Conservation (phyloP, 92 coral and sea anemone genomes). For the Micromussa lordhowensis region DNA sequence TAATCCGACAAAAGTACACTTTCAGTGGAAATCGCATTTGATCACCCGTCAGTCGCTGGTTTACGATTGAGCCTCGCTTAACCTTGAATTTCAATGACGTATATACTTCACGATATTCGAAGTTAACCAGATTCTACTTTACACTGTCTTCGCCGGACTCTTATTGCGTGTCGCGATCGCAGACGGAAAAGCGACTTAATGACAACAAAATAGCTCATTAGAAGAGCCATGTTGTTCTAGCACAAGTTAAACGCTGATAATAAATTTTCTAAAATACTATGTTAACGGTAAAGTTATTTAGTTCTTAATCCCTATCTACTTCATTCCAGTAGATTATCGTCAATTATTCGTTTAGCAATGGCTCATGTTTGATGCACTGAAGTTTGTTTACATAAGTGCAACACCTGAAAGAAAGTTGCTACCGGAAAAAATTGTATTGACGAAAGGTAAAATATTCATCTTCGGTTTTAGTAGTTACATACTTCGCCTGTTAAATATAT, state of each 20-base stretch:
- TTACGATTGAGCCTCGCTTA: too few species aligned
- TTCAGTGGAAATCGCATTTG: not conserved
- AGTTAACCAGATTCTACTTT: not conserved
- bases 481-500: not conserved
- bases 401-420: not conserved
- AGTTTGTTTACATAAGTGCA: conserved; percentile 9
- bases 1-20: conserved; percentile 10
- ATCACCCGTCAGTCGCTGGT: not conserved
- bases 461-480: not conserved
- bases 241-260: not conserved
- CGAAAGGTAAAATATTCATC: not conserved
- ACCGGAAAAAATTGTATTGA: not conserved
- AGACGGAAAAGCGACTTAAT: too few species aligned
- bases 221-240: not conserved
- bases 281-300: not conserved
- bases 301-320: not conserved
- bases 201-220: not conserved
- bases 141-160: not conserved
- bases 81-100: not conserved
- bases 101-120: not conserved
- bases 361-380: conserved; percentile 4
- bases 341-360: conserved; percentile 9
- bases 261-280: not conserved
- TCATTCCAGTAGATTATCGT: not conserved
- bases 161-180: not conserved